Evolutionary conservation across 1,140 invertebrate genomes (phyloP), one percentile per base, ranked within the genome.

Genomic region (Drosophila novamexicana): DNA sequence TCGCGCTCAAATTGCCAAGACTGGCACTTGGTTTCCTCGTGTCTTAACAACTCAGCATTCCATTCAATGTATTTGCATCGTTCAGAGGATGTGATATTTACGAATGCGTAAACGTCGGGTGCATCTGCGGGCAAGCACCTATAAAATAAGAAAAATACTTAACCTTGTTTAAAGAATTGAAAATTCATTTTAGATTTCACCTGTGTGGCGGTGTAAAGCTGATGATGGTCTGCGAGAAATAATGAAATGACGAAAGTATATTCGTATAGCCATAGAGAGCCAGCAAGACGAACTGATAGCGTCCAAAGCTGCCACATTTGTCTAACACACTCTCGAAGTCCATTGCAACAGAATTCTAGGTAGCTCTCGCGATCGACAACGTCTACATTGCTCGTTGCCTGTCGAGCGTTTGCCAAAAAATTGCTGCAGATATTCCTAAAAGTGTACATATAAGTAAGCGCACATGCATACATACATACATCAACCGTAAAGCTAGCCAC

Each of bases 221-320:
- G 44, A 94, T 94, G 64, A 94, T 93, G 6, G 93, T 94, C 81
- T 94, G 94, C 7, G 93, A 93, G 75, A 94, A 94, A 79, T 94
- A 94, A 64, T 94, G 93, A 59, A 94, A 89, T 0, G 93, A 93
- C 1, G 93, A 93, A 22, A 94, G 54, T 10, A 94, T 81, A 69
- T 94, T 94, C n/a, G 94, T 93, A 10, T 93, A 88, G 14, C 94
- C 93, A 53, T 95, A 94, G n/a, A 95, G 79, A 2, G 92, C 75
- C 77, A 95, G 93, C 5, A 95, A 78, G 4, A 94, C 79, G 53
- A 93, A 92, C 83, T 95, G 95, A 86, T 94, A 95, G 32, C 84
- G 84, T 2, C 94, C 94, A 74, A 95, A 95, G 79, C 94, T 94
- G 0, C 95, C 95, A 18, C 94, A 94, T 67, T 94, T 93, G 6